Percentiles rank a stretch among this genome's conserved stretches.
Conservation (phyloP, 2,113 vertebrate species). For the Mustela lutreola region DNA sequence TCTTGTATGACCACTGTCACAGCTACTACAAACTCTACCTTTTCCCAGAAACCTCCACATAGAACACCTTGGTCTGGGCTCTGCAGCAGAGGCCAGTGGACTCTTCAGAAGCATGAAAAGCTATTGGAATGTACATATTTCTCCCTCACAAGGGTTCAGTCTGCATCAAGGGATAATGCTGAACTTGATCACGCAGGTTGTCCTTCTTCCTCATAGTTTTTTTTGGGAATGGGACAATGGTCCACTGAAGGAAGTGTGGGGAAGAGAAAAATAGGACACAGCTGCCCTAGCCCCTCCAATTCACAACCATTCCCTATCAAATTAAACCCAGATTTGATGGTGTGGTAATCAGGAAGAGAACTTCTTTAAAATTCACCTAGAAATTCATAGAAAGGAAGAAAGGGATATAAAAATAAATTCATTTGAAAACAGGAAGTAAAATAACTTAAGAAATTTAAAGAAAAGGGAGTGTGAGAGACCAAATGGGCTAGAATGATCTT, state of each 20-base stretch:
- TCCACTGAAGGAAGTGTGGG: background rate
- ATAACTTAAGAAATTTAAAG: background rate
- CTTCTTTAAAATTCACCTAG: background rate
- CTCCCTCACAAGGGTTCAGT: background rate
- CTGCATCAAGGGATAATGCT: background rate
- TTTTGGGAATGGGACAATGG: background rate
- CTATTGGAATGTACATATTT: background rate
- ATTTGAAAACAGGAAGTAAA: background rate
- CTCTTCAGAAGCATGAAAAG: background rate
- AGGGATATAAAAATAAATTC: background rate
- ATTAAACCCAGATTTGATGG: background rate
- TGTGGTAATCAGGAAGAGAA: background rate
- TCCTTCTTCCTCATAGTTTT: background rate
- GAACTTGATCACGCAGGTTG: too few species aligned
- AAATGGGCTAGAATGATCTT: background rate
- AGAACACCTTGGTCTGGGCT: background rate
- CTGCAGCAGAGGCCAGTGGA: background rate
- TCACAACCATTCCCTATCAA: background rate
- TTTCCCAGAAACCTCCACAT: background rate
- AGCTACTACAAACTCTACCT: background rate
- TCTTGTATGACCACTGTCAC: fast-evolving
- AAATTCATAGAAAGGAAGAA: background rate
- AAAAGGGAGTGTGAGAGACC: background rate
- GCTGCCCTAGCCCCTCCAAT: too few species aligned
- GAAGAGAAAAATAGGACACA: background rate